phyloP scores from a whole-genome alignment of 2,113 vertebrate species.

The Trematomus loennbergii region DNA sequence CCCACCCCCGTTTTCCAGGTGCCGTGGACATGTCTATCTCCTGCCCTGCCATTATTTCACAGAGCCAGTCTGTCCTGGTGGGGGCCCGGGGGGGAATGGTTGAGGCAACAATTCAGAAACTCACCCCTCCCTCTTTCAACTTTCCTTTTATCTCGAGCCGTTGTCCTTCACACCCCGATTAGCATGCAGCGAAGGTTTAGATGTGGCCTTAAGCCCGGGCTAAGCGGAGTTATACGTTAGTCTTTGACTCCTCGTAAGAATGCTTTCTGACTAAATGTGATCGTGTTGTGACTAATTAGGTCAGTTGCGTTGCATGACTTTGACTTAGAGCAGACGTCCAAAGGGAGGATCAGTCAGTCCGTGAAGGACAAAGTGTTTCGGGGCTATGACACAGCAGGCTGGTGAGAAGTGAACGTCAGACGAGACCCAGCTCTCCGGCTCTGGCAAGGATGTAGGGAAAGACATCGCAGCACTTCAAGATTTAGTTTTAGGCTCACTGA shows the following conservation, averaged over 20 bases:
- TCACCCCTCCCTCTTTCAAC: constrained; percentile 51
- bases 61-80: constrained; percentile 58
- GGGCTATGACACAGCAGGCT: not conserved
- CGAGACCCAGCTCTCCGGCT: not conserved
- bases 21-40: constrained; percentile 74
- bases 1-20: constrained; percentile 74
- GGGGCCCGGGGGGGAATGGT: constrained; percentile 33
- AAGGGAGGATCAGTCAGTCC: constrained; percentile 17
- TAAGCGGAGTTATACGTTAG: constrained; percentile 15
- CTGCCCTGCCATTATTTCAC: constrained; percentile 68
- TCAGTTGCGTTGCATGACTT: constrained; percentile 30
- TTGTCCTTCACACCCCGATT: constrained; percentile 81
- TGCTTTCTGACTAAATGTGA: constrained; percentile 25
- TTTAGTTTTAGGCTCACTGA: constrained; percentile 18
- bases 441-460: constrained; percentile 26
- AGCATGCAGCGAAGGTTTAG: constrained; percentile 55
- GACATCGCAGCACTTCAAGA: not conserved
- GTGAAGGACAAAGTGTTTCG: constrained; percentile 35
- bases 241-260: constrained; percentile 33
- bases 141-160: constrained; percentile 74
- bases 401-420: constrained; percentile 6
- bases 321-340: constrained; percentile 29
- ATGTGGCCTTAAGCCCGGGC: constrained; percentile 24
- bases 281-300: constrained; percentile 17
- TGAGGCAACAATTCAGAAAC: constrained; percentile 60